Evolutionary conservation across 92 coral and sea anemone genomes (phyloP).

Genomic region (Porites lobata): DNA sequence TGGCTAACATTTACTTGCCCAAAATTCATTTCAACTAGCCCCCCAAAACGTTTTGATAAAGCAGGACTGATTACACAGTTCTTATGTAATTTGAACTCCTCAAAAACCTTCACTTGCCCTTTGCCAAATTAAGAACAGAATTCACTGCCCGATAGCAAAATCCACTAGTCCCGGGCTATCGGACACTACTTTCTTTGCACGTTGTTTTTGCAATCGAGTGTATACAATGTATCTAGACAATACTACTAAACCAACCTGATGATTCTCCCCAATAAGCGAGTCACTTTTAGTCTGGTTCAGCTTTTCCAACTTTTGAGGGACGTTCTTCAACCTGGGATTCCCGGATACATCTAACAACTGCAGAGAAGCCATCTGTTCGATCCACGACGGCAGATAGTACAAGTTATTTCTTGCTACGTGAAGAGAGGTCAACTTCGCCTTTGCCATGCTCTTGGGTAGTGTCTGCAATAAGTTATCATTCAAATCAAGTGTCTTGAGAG

Average conservation of each 20-base stretch:
- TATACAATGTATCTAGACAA: neutral
- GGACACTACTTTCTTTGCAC: no score
- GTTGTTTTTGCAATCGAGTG: neutral
- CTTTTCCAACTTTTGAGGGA: constrained; percentile 90
- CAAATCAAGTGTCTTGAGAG: constrained; percentile 77
- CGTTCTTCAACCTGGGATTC: constrained; percentile 81
- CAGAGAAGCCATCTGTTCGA: constrained; percentile 81
- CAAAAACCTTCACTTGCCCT: no score
- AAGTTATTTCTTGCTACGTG: constrained; percentile 85
- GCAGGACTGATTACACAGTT: no score
- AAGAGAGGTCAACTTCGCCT: constrained; percentile 74
- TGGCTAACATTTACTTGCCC: no score
- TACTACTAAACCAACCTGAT: constrained; percentile 79
- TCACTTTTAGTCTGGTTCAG: constrained; percentile 67
- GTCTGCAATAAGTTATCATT: constrained; percentile 77
- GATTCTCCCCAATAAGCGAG: constrained; percentile 68
- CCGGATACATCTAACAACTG: constrained; percentile 83
- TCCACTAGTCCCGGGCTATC: no score
- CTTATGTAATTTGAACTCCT: no score
- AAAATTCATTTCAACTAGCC: no score
- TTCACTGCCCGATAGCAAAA: no score
- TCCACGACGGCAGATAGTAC: constrained; percentile 85
- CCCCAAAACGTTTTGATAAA: no score
- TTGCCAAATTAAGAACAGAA: no score
- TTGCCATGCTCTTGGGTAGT: constrained; percentile 79